Evolutionary conservation across 2,797 vertebrate genomes (phyloP).

Genomic region (Rhyacichthys aspro): DNA sequence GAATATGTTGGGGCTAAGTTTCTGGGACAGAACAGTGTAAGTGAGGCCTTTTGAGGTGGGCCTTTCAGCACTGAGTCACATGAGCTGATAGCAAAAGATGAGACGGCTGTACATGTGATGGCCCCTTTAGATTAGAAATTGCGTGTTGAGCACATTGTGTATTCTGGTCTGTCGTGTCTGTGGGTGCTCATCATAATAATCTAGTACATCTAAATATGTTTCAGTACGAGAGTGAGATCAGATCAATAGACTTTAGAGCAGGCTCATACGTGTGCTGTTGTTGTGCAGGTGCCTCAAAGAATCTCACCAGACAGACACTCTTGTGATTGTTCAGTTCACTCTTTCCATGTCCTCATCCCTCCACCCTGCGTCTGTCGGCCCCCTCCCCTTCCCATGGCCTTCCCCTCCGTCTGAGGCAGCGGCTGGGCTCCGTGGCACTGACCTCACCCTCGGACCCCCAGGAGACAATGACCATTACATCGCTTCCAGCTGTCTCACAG

Average conservation of each 20-base stretch:
- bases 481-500: conserved; percentile 67
- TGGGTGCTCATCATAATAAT: no score
- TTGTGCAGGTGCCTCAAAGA: not conserved
- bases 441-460: conserved; percentile 71
- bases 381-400: conserved; percentile 44
- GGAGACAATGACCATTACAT: conserved; percentile 66
- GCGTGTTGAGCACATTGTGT: conserved; percentile 25
- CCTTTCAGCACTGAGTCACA: conserved; percentile 33
- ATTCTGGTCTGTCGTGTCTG: conserved; percentile 43
- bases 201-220: no score
- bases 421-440: conserved; percentile 49
- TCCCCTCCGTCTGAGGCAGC: conserved; percentile 68
- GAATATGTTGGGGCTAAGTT: conserved; percentile 17
- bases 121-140: conserved; percentile 75
- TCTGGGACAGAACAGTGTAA: conserved; percentile 50
- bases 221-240: conserved; percentile 21
- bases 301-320: conserved; percentile 29
- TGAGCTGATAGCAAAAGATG: no score
- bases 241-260: conserved; percentile 24
- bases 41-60: conserved; percentile 22
- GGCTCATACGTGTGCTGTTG: conserved; percentile 34
- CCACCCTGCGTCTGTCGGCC: conserved; percentile 33
- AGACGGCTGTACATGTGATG: conserved; percentile 68
- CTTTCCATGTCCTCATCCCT: conserved; percentile 77
- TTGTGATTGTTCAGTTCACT: conserved; percentile 33